Evolutionary conservation across 2,888 invertebrate species (phyloP).

Genomic region (Invenusta paracnida): DNA sequence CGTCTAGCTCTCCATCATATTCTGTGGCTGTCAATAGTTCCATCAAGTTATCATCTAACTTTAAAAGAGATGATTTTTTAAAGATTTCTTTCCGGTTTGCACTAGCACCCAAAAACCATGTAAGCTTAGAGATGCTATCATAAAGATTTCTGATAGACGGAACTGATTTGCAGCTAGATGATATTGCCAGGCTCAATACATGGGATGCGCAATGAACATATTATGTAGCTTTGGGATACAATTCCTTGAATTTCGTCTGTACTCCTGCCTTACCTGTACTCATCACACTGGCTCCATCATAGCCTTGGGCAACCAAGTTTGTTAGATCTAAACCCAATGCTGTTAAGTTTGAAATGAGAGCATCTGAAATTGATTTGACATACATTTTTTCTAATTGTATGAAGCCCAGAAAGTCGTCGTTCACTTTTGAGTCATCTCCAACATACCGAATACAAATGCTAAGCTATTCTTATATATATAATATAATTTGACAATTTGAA

Average conservation of each 20-base stretch:
- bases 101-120: conserved; percentile 22
- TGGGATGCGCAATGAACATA: neutral
- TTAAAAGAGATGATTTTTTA: neutral
- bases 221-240: neutral
- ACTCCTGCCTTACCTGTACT: neutral
- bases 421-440: neutral
- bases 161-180: neutral
- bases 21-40: neutral
- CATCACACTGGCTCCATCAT: neutral
- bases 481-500: too few species aligned
- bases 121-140: conserved; percentile 26
- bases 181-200: neutral
- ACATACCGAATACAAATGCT: neutral
- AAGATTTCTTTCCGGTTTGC: conserved; percentile 11
- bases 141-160: neutral
- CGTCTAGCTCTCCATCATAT: neutral
- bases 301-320: neutral
- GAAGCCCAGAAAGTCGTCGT: neutral
- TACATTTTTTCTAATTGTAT: neutral
- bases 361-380: neutral
- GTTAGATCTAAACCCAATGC: neutral
- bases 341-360: neutral
- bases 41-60: neutral
- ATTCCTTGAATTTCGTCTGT: neutral
- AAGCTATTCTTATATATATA: neutral